These are phyloP conservation scores for Pangasianodon hypophthalmus DNA, from an alignment of 2,113 vertebrate species.

Conservation along the genomic window DNA sequence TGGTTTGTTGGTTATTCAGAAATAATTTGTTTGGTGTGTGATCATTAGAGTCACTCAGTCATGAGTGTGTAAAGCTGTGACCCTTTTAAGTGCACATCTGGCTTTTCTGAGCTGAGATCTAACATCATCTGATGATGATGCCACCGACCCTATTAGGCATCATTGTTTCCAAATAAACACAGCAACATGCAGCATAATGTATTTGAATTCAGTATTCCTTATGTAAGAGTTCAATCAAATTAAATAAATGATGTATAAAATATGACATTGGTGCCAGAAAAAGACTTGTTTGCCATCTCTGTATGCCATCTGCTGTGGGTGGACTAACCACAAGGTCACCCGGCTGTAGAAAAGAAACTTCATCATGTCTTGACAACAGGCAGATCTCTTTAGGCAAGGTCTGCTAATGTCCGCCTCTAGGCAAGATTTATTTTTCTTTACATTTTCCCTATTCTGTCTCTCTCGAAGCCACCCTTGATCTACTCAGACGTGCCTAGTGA, in stretches of 20 bases:
- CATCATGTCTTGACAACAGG: conserved; percentile 39
- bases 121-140: conserved; percentile 29
- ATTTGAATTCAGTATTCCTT: neutral
- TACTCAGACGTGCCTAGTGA: conserved; percentile 18
- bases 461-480: conserved; percentile 44
- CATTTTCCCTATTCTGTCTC: neutral
- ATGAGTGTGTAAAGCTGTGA: conserved; percentile 17
- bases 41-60: conserved; percentile 31
- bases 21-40: conserved; percentile 15
- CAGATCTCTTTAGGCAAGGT: conserved; percentile 32
- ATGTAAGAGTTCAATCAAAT: neutral
- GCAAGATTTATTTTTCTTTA: conserved; percentile 3
- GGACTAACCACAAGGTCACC: conserved; percentile 34
- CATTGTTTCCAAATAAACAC: conserved; percentile 20
- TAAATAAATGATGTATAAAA: conserved; percentile 1
- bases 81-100: conserved; percentile 17
- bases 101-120: conserved; percentile 16
- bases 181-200: neutral
- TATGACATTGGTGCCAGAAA: neutral
- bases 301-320: neutral
- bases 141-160: conserved; percentile 22
- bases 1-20: conserved; percentile 26
- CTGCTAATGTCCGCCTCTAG: conserved; percentile 38
- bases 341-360: conserved; percentile 30
- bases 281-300: neutral